These are phyloP conservation scores for Carpatolechia fugitivella DNA, from an alignment of 2,888 invertebrate species.

Conservation along the genomic window DNA sequence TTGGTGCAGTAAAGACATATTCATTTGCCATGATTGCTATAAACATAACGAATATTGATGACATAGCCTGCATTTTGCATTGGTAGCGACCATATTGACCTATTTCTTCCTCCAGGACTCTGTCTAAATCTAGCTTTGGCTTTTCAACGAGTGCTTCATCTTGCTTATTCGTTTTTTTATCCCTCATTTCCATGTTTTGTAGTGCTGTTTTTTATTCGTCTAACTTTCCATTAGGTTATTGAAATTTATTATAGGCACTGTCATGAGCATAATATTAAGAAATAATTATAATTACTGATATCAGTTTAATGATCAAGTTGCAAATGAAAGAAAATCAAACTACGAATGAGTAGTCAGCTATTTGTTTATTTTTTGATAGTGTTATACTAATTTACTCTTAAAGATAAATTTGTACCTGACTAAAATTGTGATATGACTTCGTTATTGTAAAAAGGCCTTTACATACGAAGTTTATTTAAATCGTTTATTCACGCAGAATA, in stretches of 20 bases:
- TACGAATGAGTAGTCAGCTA: too few species aligned
- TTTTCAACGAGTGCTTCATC: neutral
- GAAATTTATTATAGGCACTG: too few species aligned
- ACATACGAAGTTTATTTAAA: too few species aligned
- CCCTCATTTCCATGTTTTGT: too few species aligned
- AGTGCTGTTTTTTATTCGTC: too few species aligned
- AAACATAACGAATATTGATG: conserved; percentile 67
- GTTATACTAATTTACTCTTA: conserved; percentile 25
- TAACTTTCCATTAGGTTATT: too few species aligned
- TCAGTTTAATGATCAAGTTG: neutral
- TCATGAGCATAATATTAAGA: too few species aligned
- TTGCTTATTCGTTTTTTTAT: neutral
- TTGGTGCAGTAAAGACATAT: conserved; percentile 67
- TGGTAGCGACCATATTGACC: conserved; percentile 69
- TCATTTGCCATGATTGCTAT: conserved; percentile 64
- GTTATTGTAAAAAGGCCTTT: too few species aligned
- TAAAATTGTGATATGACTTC: too few species aligned
- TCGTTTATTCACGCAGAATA: too few species aligned
- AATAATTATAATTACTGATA: neutral
- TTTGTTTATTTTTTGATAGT: conserved; percentile 36
- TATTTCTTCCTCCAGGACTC: conserved; percentile 57
- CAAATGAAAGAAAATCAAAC: too few species aligned
- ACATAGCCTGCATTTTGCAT: conserved; percentile 60
- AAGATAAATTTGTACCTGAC: conserved; percentile 27
- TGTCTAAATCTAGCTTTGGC: conserved; percentile 49